phyloP scores from a whole-genome alignment of 2,113 vertebrate genomes.

The Dipodomys merriami region DNA sequence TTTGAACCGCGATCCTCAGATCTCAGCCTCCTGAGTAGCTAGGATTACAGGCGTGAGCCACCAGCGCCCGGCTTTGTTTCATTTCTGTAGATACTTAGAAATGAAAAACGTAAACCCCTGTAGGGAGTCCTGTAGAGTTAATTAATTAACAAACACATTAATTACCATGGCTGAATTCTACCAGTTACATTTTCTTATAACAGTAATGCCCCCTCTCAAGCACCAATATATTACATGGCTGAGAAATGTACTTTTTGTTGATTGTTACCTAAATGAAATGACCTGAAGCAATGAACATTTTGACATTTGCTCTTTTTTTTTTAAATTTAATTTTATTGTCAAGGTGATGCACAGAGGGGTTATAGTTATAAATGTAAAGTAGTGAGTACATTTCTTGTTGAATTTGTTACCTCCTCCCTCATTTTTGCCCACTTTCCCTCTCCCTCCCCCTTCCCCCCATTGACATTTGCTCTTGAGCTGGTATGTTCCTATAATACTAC shows the following conservation, averaged over 20 bases:
- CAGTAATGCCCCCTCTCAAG: neutral
- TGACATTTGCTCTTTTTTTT: slow-evolving; percentile 14
- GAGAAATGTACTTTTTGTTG: neutral
- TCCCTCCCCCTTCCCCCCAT: too few relatives aligned
- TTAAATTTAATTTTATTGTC: too few relatives aligned
- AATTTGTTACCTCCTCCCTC: too few relatives aligned
- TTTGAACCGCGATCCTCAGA: too few relatives aligned
- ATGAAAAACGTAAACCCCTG: neutral
- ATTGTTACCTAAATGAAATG: slow-evolving; percentile 37
- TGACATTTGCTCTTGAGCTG: slow-evolving; percentile 4
- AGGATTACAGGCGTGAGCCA: too few relatives aligned
- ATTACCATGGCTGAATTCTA: neutral
- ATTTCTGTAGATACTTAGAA: slow-evolving; percentile 37
- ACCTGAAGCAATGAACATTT: neutral
- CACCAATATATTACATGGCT: neutral
- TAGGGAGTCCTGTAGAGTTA: neutral
- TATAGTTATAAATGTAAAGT: too few relatives aligned
- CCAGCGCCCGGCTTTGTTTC: too few relatives aligned
- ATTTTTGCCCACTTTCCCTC: too few relatives aligned
- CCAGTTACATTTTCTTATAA: neutral
- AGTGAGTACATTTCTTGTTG: too few relatives aligned
- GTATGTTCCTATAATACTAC: neutral
- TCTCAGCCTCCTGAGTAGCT: too few relatives aligned
- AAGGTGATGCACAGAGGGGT: too few relatives aligned
- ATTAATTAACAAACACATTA: neutral